Evolutionary conservation across 92 coral and sea anemone genomes (phyloP).

Genomic region (Porites lobata): DNA sequence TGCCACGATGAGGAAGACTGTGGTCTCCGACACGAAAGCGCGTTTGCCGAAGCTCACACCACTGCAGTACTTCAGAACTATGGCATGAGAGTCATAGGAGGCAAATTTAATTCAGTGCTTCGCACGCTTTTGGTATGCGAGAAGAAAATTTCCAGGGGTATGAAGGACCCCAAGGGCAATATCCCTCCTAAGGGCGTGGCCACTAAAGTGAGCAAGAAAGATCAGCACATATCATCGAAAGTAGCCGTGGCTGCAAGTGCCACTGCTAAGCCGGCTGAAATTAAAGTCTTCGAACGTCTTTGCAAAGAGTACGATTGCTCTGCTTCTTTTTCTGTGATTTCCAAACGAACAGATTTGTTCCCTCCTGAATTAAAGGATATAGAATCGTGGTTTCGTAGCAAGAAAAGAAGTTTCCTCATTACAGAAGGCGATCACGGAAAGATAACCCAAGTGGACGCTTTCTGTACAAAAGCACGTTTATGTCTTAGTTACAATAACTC

Average conservation of each 20-base stretch:
- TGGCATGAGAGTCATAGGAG: slow-evolving; percentile 42
- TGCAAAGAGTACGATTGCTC: slow-evolving; percentile 59
- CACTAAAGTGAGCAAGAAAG: not conserved
- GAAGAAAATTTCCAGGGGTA: not conserved
- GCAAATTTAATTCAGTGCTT: slow-evolving; percentile 24
- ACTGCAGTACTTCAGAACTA: slow-evolving; percentile 35
- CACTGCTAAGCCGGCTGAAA: slow-evolving; percentile 28
- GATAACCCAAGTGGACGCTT: slow-evolving; percentile 42
- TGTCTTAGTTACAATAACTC: slow-evolving; percentile 47
- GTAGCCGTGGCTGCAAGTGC: not conserved
- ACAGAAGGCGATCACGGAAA: slow-evolving; percentile 32
- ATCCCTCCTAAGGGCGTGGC: not conserved
- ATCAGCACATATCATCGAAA: not conserved
- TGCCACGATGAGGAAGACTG: slow-evolving; percentile 54
- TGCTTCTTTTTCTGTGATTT: slow-evolving; percentile 42
- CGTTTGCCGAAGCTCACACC: slow-evolving; percentile 43
- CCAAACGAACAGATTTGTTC: slow-evolving; percentile 46
- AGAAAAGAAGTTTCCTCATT: slow-evolving; percentile 44
- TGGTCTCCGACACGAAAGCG: slow-evolving; percentile 53
- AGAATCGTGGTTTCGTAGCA: slow-evolving; percentile 54
- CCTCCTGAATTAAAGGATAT: slow-evolving; percentile 28
- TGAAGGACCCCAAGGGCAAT: not conserved
- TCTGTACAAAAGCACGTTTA: slow-evolving; percentile 50
- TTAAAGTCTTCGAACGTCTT: slow-evolving; percentile 52
- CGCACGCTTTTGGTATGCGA: slow-evolving; percentile 60